Percentiles rank a stretch among this genome's conserved stretches.
phyloP scores from a whole-genome alignment of 2,888 invertebrate genomes.

The Nomada goodeniana region DNA sequence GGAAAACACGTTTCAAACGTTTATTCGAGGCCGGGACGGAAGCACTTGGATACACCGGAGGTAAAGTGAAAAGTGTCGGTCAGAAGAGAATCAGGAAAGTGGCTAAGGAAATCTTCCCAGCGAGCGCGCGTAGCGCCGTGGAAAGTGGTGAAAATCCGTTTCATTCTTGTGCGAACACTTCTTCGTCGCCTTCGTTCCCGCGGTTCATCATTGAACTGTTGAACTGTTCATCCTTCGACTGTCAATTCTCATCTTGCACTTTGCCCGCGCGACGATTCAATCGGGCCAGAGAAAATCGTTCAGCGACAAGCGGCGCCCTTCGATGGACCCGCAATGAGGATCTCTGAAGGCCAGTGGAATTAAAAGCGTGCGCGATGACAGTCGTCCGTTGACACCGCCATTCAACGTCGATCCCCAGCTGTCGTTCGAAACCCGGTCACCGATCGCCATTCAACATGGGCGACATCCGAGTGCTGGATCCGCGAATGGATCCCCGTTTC shows the following conservation, averaged over 20 bases:
- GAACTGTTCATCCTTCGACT: slow-evolving; percentile 13
- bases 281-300: background rate
- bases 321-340: slow-evolving; percentile 1
- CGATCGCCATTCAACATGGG: slow-evolving; percentile 82
- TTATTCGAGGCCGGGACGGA: background rate
- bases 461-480: slow-evolving; percentile 86
- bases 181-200: slow-evolving; percentile 22
- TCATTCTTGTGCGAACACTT: slow-evolving; percentile 39
- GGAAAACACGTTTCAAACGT: background rate
- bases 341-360: background rate
- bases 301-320: background rate
- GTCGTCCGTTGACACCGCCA: slow-evolving; percentile 38
- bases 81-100: slow-evolving; percentile 49
- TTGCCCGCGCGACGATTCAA: background rate
- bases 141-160: slow-evolving; percentile 76
- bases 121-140: slow-evolving; percentile 19
- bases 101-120: slow-evolving; percentile 16
- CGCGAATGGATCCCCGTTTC: slow-evolving; percentile 87
- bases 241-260: slow-evolving; percentile 3
- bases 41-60: slow-evolving; percentile 1
- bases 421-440: slow-evolving; percentile 29
- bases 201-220: background rate
- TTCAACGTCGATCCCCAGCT: slow-evolving; percentile 34
- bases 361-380: slow-evolving; percentile 22
- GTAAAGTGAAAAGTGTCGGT: slow-evolving; percentile 63